These are phyloP conservation scores for Myotis pilosus DNA, from an alignment of 2,797 vertebrate genomes.

Conservation along the genomic window DNA sequence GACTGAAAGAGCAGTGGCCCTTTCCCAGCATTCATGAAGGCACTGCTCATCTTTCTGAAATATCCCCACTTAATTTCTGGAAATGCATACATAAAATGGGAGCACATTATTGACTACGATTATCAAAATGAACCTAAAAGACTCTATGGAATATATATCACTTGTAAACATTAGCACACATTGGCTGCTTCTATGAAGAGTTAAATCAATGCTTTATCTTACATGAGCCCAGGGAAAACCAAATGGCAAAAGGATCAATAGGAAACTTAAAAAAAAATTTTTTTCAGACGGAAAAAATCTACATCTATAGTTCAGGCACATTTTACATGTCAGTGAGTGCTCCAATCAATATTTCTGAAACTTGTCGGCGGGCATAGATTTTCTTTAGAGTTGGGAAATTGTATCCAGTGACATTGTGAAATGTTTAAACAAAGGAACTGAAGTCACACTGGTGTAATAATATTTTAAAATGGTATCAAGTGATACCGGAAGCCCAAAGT, in stretches of 20 bases:
- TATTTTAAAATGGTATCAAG: too few species aligned
- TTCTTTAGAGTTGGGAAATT: slow-evolving; percentile 65
- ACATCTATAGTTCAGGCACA: slow-evolving; percentile 52
- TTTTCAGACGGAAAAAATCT: slow-evolving; percentile 60
- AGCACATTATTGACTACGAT: not conserved
- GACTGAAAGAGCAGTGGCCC: not conserved
- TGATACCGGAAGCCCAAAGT: too few species aligned
- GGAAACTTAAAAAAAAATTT: slow-evolving; percentile 27
- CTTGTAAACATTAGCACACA: slow-evolving; percentile 15
- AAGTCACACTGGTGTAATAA: not conserved
- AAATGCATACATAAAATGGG: not conserved
- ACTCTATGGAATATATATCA: not conserved
- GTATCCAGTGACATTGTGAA: slow-evolving; percentile 38
- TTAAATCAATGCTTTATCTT: slow-evolving; percentile 56
- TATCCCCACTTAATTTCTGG: not conserved
- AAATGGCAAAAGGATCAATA: slow-evolving; percentile 70
- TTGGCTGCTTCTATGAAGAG: slow-evolving; percentile 12
- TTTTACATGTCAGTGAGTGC: slow-evolving; percentile 73
- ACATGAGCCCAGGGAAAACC: slow-evolving; percentile 64
- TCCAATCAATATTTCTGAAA: slow-evolving; percentile 75
- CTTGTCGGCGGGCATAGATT: slow-evolving; percentile 69
- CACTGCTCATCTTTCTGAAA: slow-evolving; percentile 32
- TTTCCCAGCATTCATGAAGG: not conserved
- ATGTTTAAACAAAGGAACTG: slow-evolving; percentile 38
- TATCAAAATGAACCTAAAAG: slow-evolving; percentile 28